Evolutionary conservation across 92 coral and sea anemone species (phyloP).

Genomic region (Porites lobata): DNA sequence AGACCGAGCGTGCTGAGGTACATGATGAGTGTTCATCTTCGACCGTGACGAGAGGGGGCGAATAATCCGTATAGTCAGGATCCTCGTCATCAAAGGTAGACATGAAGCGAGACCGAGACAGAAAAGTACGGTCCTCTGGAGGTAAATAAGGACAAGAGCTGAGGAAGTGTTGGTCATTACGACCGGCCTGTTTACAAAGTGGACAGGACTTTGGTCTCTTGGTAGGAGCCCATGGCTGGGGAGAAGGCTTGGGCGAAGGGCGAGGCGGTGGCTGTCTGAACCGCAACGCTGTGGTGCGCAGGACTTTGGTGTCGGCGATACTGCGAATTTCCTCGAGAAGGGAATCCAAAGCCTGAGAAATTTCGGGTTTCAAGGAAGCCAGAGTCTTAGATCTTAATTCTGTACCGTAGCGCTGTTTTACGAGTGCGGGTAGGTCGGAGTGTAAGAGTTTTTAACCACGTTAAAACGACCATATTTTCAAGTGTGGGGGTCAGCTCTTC

Average conservation of each 20-base stretch:
- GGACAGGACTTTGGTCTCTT: background rate
- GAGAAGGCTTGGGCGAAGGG: conserved; percentile 9
- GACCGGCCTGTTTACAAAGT: conserved; percentile 46
- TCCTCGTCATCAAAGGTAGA: no score
- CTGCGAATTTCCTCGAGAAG: conserved; percentile 27
- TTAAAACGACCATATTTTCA: conserved; percentile 29
- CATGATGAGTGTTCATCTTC: no score
- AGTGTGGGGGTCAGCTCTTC: conserved; percentile 40
- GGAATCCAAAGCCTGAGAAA: conserved; percentile 16
- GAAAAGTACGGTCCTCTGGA: conserved; percentile 7
- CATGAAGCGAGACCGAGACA: background rate
- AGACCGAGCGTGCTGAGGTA: background rate
- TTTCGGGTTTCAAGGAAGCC: conserved; percentile 21
- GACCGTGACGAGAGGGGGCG: no score
- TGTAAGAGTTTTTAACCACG: conserved; percentile 27
- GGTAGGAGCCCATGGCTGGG: conserved; percentile 26
- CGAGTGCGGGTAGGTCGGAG: conserved; percentile 21
- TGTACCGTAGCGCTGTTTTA: conserved; percentile 49
- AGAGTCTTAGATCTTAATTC: conserved; percentile 33
- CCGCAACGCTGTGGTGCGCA: conserved; percentile 30
- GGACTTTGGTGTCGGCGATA: conserved; percentile 35
- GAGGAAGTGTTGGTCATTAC: conserved; percentile 40
- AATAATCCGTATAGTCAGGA: no score
- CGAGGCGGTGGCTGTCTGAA: conserved; percentile 3
- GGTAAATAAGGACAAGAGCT: background rate